Conservation (phyloP, 1,140 invertebrate genomes). For the Triops cancriformis region DNA sequence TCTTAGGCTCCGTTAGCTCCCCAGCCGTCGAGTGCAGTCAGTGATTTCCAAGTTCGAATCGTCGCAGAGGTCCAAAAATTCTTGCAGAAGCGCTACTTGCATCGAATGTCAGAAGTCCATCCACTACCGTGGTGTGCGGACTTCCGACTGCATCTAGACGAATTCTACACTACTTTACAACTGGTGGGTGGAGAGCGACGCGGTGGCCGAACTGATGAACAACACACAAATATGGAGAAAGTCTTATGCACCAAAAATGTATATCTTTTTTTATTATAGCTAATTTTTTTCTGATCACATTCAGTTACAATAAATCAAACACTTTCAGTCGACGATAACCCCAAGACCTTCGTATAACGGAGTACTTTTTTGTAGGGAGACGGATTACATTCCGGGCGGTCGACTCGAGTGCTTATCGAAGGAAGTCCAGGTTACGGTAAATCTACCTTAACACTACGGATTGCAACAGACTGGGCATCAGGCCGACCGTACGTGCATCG, state of each 20-base stretch:
- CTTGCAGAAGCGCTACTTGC: slow-evolving; percentile 15
- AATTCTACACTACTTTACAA: slow-evolving; percentile 26
- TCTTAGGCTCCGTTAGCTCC: neutral
- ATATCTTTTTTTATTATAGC: neutral
- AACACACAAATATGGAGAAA: slow-evolving; percentile 25
- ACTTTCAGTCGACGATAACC: neutral
- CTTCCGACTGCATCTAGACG: slow-evolving; percentile 24
- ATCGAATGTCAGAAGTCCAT: slow-evolving; percentile 11
- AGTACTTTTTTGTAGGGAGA: neutral
- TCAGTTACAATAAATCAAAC: neutral
- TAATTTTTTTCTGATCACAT: neutral
- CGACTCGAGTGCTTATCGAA: slow-evolving; percentile 27
- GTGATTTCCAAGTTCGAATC: neutral
- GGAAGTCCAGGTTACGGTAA: slow-evolving; percentile 34
- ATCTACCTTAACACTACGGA: slow-evolving; percentile 32
- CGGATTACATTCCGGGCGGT: neutral
- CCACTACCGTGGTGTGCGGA: slow-evolving; percentile 25
- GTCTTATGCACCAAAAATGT: slow-evolving; percentile 27
- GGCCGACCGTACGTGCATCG: slow-evolving; percentile 29
- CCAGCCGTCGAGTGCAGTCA: neutral
- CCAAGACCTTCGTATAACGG: too few species aligned
- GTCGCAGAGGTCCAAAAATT: slow-evolving; percentile 19
- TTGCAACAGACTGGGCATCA: slow-evolving; percentile 34
- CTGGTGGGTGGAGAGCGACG: slow-evolving; percentile 14
- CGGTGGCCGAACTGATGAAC: neutral